phyloP scores from a whole-genome alignment of 2,113 vertebrate species.

The Osmerus eperlanus region DNA sequence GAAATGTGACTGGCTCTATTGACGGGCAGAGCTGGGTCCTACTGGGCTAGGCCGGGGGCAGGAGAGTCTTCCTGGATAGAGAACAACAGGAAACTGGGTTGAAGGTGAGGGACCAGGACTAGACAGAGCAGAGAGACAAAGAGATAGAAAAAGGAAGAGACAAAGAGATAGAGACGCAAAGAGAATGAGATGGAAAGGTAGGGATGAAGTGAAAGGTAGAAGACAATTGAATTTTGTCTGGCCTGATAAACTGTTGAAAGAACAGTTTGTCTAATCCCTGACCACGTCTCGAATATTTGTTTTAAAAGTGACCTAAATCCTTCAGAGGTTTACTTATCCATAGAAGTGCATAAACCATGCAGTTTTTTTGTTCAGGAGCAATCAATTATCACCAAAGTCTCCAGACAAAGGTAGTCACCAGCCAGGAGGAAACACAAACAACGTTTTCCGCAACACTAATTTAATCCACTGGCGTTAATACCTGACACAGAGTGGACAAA shows the following conservation, averaged over 20 bases:
- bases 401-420: conserved; percentile 49
- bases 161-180: neutral
- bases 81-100: conserved; percentile 60
- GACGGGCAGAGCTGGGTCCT: conserved; percentile 56
- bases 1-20: conserved; percentile 65
- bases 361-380: conserved; percentile 46
- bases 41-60: conserved; percentile 25
- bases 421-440: conserved; percentile 63
- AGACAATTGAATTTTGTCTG: no score
- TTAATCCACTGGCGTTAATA: conserved; percentile 63
- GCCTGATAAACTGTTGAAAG: conserved; percentile 40
- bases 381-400: conserved; percentile 42
- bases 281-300: neutral
- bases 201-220: no score
- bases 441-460: conserved; percentile 66
- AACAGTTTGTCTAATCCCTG: conserved; percentile 27
- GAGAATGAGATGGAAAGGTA: no score
- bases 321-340: conserved; percentile 48
- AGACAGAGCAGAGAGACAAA: neutral
- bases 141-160: neutral
- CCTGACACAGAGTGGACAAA: conserved; percentile 63
- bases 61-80: conserved; percentile 48
- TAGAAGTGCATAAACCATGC: conserved; percentile 22
- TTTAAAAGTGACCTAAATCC: conserved; percentile 36
- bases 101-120: conserved; percentile 31